A percentile compares a stretch with the other conserved stretches of the same genome.
These are phyloP conservation scores for Argentina silus DNA, from an alignment of 2,797 vertebrate species.

Conservation along the genomic window DNA sequence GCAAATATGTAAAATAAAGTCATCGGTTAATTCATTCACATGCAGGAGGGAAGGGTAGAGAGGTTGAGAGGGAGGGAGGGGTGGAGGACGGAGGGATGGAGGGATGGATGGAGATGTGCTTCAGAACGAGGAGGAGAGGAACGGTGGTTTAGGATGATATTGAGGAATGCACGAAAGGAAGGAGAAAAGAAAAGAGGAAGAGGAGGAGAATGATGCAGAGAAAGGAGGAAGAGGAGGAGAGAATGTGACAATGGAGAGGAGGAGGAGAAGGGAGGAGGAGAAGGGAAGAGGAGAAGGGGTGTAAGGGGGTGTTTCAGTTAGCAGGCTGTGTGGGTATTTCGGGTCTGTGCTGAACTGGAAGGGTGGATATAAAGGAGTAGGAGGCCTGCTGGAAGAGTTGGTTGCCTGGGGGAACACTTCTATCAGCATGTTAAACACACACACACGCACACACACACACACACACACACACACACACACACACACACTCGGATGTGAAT, in stretches of 20 bases:
- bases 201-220: neutral
- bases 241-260: neutral
- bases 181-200: neutral
- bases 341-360: neutral
- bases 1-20: too few relatives aligned
- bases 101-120: neutral
- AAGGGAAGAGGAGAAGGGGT: neutral
- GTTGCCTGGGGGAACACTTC: neutral
- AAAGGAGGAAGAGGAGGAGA: neutral
- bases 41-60: neutral
- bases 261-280: neutral
- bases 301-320: too few relatives aligned
- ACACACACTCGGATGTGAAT: too few relatives aligned
- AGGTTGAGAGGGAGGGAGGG: neutral
- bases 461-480: too few relatives aligned
- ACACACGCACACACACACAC: too few relatives aligned
- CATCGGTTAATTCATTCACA: too few relatives aligned
- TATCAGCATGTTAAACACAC: too few relatives aligned
- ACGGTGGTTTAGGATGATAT: neutral
- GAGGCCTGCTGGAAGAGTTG: too few relatives aligned
- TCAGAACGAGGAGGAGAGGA: neutral
- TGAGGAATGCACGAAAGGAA: neutral
- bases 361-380: too few relatives aligned
- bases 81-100: neutral
- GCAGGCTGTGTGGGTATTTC: neutral